Evolutionary conservation across 2,797 vertebrate species (phyloP), one percentile per base, ranked within the genome.

Genomic region (Cirrhinus mrigala): DNA sequence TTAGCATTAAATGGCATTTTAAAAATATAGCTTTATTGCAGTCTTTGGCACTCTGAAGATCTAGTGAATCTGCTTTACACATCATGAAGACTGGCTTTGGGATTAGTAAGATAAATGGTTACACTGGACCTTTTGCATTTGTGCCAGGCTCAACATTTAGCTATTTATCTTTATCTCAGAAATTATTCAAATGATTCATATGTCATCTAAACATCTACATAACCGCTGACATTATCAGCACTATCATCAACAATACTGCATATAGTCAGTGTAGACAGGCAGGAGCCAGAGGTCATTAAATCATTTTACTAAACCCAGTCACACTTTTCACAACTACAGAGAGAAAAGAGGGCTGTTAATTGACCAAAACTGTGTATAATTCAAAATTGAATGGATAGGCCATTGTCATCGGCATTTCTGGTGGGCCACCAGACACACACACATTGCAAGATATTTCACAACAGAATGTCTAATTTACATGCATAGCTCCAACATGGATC

Each of bases 401-500:
- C 11, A 0, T 16, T 46, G 6, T 50, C 18, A 76, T 37, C 20
- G 4, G 50, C 11, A 3, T 76, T 76, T 29, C 52, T 76, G 52
- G n/a, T 74, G 46, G 52, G 40, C 52, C 52, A 58, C 54, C 77
- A 7, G 4, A 70, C 10, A 70, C 27, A 80, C 46, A 66, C 14
- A 46, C 6, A 56, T 8, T 56, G 18, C 52, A 24, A 24, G 54
- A 82, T 82, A 82, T 73, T 60, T 60, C 8, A 60, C 40, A n/a
- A 82, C 54, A 82, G 68, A 73, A 58, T 9, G 54, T 48, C 80
- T 81, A 20, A 71, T 71, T 71, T 81, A 71, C 37, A 81, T 70
- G 66, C 64, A 58, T 40, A 70, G 52, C 44, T 64, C 44, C 24
- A 22, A 64, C 77, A 79, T 29, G 44, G 24, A 68, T 58, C 78